These are phyloP conservation scores for Drosophila littoralis DNA, from an alignment of 1,140 invertebrate species.

Conservation along the genomic window DNA sequence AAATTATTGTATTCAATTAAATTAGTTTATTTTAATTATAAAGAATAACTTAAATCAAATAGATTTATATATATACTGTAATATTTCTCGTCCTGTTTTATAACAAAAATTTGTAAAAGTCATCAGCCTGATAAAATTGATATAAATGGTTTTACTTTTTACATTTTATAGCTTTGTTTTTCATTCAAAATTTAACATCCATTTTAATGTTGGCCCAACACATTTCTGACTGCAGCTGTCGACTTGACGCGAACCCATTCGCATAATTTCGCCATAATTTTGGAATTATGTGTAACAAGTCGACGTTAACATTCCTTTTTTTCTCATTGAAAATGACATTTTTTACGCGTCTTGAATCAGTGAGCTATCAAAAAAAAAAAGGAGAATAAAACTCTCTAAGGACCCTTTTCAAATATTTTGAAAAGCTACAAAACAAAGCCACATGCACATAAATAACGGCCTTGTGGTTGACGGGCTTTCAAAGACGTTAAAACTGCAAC, in stretches of 20 bases:
- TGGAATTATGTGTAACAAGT: conserved; percentile 45
- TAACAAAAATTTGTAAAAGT: too few relatives aligned
- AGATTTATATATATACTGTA: not conserved
- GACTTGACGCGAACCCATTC: conserved; percentile 17
- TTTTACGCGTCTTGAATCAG: conserved; percentile 1
- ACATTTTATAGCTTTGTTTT: not conserved
- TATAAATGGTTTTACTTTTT: not conserved
- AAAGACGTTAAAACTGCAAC: conserved; percentile 50
- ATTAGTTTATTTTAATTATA: not conserved
- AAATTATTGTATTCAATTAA: not conserved
- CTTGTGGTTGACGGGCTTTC: conserved; percentile 65
- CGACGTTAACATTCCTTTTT: conserved; percentile 26
- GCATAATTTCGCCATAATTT: conserved; percentile 44
- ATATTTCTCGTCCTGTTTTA: too few relatives aligned
- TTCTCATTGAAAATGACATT: conserved; percentile 5
- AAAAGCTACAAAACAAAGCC: conserved; percentile 68
- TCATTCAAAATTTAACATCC: not conserved
- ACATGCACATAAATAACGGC: conserved; percentile 75
- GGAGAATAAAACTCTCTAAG: conserved; percentile 17
- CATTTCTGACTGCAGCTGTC: conserved; percentile 29
- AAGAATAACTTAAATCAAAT: not conserved
- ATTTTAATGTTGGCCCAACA: not conserved
- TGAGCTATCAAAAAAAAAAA: conserved; percentile 1
- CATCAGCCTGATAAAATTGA: too few relatives aligned
- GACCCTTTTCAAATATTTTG: conserved; percentile 69